A percentile compares a stretch with the other conserved stretches of the same genome.
phyloP scores from a whole-genome alignment of 2,797 vertebrate species.

The Cephalopachus bancanus region DNA sequence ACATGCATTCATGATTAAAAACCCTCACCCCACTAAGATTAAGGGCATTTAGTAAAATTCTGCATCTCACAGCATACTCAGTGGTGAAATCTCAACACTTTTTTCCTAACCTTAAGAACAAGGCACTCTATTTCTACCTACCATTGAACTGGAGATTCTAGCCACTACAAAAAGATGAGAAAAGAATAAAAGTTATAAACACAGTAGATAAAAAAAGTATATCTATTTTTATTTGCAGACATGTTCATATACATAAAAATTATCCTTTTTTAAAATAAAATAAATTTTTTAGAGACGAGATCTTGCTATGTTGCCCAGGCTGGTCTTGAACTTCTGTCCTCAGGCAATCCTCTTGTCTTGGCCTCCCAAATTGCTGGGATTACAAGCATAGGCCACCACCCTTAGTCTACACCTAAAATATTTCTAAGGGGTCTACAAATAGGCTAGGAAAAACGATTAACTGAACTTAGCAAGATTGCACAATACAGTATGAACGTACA shows the following conservation, averaged over 20 bases:
- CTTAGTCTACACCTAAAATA: not conserved
- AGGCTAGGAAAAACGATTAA: not conserved
- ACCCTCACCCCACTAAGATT: not conserved
- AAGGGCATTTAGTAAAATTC: not conserved
- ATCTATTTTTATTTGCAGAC: not conserved
- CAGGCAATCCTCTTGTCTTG: too few relatives aligned
- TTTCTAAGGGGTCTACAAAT: not conserved
- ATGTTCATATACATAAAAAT: not conserved
- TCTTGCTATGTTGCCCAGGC: too few relatives aligned
- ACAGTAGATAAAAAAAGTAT: too few relatives aligned
- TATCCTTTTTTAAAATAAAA: too few relatives aligned
- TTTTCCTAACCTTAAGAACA: not conserved
- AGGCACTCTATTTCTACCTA: not conserved
- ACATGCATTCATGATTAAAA: not conserved
- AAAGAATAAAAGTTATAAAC: too few relatives aligned
- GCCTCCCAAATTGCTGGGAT: too few relatives aligned
- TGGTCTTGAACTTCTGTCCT: too few relatives aligned
- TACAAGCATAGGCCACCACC: too few relatives aligned
- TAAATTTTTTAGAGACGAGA: too few relatives aligned
- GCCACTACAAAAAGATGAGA: too few relatives aligned
- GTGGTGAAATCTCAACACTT: not conserved
- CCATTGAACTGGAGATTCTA: too few relatives aligned
- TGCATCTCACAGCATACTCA: not conserved
- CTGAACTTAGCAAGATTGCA: constrained; percentile 25
- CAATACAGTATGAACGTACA: not conserved